phyloP scores from a whole-genome alignment of 2,113 vertebrate genomes.

The Tor tambroides region DNA sequence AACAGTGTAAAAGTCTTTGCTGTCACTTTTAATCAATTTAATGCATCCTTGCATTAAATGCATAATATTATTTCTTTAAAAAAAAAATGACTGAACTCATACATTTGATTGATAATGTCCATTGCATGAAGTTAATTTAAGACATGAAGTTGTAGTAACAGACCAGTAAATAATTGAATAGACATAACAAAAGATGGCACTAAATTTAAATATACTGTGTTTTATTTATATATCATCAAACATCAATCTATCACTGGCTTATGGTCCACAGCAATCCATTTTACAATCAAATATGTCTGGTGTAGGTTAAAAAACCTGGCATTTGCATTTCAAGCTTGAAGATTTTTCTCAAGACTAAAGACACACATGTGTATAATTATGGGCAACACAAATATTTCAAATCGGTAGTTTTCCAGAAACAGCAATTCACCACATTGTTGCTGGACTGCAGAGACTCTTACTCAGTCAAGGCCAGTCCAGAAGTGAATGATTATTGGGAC shows the following conservation, averaged over 20 bases:
- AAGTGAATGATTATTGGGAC: not conserved
- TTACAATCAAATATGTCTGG: not conserved
- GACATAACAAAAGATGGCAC: no score
- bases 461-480: not conserved
- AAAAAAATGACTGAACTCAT: no score
- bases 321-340: not conserved
- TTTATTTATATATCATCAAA: not conserved
- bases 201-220: not conserved
- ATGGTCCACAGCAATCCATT: not conserved
- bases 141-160: no score
- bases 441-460: not conserved
- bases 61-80: no score
- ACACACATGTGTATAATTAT: not conserved
- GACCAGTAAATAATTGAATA: no score
- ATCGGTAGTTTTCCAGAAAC: constrained; percentile 7
- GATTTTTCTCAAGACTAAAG: not conserved
- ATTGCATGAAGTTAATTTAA: no score
- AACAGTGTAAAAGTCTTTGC: not conserved
- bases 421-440: not conserved
- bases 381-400: not conserved
- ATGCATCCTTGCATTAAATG: no score
- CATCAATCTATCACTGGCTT: not conserved
- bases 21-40: not conserved
- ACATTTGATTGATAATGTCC: no score
- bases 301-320: not conserved